Percentiles rank a stretch among this genome's conserved stretches.
These are phyloP conservation scores for Bufo gargarizans DNA, from an alignment of 2,113 vertebrate genomes.

Conservation along the genomic window DNA sequence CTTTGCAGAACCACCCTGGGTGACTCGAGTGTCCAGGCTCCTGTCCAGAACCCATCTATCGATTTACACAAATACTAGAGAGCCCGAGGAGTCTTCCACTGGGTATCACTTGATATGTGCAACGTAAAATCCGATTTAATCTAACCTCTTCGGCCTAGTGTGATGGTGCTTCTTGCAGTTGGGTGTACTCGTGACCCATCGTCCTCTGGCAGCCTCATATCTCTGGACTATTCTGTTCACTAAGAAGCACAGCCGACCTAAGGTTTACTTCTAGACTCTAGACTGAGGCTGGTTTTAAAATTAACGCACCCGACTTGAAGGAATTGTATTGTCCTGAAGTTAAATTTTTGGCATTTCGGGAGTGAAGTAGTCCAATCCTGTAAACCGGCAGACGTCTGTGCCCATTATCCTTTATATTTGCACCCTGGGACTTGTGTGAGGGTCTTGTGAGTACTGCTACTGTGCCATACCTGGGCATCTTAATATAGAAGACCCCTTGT, in stretches of 20 bases:
- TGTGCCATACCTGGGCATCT: constrained; percentile 10
- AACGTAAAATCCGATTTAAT: no score
- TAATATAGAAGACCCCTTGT: not conserved
- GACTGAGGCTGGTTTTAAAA: not conserved
- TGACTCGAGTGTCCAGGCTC: no score
- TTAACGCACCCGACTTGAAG: not conserved
- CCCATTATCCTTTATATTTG: not conserved
- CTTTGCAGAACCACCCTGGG: no score
- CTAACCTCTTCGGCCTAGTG: not conserved
- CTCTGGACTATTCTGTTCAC: not conserved
- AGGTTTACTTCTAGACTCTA: not conserved
- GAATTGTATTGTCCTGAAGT: not conserved
- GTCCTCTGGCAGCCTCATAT: no score
- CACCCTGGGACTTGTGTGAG: no score
- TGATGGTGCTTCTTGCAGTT: not conserved
- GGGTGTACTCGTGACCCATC: no score
- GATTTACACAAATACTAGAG: not conserved
- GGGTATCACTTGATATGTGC: not conserved
- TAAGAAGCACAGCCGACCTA: not conserved
- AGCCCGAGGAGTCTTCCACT: not conserved
- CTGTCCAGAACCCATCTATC: no score
- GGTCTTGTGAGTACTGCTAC: not conserved
- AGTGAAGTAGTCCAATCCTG: not conserved
- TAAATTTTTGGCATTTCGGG: not conserved
- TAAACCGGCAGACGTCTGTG: not conserved